Evolutionary conservation across 1,140 invertebrate genomes (phyloP).

Genomic region (Pomacea maculata): DNA sequence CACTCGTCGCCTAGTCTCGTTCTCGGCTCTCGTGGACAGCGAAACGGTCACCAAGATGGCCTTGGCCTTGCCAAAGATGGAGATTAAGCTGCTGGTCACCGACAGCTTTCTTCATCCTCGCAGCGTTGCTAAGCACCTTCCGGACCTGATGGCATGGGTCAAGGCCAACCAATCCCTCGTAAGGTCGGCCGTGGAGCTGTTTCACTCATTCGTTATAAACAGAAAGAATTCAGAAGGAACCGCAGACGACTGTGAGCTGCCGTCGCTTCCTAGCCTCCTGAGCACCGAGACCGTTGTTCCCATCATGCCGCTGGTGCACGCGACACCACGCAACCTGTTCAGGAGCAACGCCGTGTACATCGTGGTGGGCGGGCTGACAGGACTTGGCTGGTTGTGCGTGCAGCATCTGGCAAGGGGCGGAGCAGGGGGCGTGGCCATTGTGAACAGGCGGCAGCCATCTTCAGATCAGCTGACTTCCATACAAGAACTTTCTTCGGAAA

Average conservation of each 20-base stretch:
- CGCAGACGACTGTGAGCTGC: constrained; percentile 1
- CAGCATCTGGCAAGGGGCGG: constrained; percentile 36
- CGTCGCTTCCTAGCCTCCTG: not conserved
- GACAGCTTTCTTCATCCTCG: constrained; percentile 6
- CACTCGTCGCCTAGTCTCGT: not conserved
- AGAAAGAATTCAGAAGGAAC: not conserved
- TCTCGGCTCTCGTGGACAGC: not conserved
- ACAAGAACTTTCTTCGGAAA: constrained; percentile 17
- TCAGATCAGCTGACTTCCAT: constrained; percentile 25
- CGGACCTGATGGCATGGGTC: constrained; percentile 9
- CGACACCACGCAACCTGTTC: constrained; percentile 18
- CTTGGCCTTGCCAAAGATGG: constrained; percentile 7
- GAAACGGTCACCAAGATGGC: not conserved
- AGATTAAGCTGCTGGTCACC: constrained; percentile 12
- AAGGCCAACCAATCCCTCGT: constrained; percentile 3
- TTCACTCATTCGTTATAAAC: not conserved
- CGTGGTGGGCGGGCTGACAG: constrained; percentile 49
- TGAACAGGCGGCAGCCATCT: constrained; percentile 32
- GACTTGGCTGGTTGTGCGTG: constrained; percentile 48
- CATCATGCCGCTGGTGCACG: not conserved
- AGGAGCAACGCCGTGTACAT: constrained; percentile 37
- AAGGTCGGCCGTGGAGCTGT: not conserved
- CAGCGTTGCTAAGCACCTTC: not conserved
- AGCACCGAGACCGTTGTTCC: not conserved
- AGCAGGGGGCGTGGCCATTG: constrained; percentile 35